Conservation (phyloP, 64 coral and sea anemone species). For the Acropora tenuis region DNA sequence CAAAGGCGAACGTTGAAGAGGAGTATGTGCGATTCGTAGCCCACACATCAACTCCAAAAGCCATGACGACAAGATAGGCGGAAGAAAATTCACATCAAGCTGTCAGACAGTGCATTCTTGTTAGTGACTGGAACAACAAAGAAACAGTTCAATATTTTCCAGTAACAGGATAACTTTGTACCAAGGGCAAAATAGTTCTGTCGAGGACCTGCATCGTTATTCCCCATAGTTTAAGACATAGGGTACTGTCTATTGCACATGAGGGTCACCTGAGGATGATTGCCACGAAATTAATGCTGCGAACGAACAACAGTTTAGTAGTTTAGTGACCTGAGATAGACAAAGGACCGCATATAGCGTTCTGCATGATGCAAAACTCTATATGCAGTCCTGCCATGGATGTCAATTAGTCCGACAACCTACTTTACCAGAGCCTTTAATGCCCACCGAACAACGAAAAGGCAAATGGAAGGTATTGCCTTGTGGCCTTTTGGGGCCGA, state of each 20-base stretch:
- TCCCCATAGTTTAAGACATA: not conserved
- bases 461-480: too few species aligned
- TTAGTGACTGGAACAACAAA: not conserved
- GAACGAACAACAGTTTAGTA: not conserved
- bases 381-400: too few species aligned
- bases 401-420: too few species aligned
- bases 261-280: not conserved
- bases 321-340: not conserved
- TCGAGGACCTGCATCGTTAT: too few species aligned
- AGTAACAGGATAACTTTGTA: not conserved
- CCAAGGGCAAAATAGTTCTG: too few species aligned
- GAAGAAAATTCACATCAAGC: not conserved
- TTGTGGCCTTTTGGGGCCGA: too few species aligned
- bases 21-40: not conserved
- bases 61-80: not conserved
- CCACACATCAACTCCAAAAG: not conserved
- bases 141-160: not conserved
- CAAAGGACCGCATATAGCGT: not conserved
- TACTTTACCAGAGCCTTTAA: too few species aligned
- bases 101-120: not conserved
- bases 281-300: not conserved
- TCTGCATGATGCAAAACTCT: not conserved
- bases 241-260: not conserved
- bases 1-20: not conserved
- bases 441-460: too few species aligned